Evolutionary conservation across 2,113 vertebrate species (phyloP).

Genomic region (Campylorhamphus procurvoides): DNA sequence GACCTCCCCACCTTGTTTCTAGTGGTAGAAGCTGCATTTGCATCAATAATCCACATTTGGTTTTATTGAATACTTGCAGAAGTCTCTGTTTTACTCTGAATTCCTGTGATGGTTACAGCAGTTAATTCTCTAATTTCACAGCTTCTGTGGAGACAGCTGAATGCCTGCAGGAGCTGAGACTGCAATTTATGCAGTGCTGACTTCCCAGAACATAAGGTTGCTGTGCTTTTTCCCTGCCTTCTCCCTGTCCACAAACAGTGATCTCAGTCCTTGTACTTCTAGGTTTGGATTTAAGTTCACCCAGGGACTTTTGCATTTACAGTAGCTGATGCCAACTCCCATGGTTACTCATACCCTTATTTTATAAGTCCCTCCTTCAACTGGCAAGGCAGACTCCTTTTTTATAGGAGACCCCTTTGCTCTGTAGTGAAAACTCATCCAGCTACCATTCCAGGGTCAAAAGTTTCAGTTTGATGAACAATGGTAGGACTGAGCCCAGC

Average conservation of each 20-base stretch:
- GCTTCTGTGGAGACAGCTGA: not conserved
- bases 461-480: not conserved
- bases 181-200: not conserved
- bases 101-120: not conserved
- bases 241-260: not conserved
- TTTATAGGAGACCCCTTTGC: not conserved
- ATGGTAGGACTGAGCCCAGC: not conserved
- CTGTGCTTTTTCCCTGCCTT: not conserved
- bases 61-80: not conserved
- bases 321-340: not conserved
- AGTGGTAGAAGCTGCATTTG: not conserved
- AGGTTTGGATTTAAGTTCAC: not conserved
- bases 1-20: not conserved
- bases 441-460: not conserved
- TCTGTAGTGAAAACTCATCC: not conserved
- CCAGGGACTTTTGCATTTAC: not conserved
- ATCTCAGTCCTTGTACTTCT: not conserved
- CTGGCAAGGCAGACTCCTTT: not conserved
- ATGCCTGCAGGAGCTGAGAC: not conserved
- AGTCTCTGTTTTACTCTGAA: not conserved
- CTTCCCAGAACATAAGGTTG: not conserved
- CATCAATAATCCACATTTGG: not conserved
- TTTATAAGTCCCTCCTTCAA: not conserved
- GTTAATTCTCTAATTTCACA: not conserved
- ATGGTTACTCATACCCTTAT: fast-evolving